phyloP scores from a whole-genome alignment of 1,140 invertebrate species.

The Drosophila funebris region DNA sequence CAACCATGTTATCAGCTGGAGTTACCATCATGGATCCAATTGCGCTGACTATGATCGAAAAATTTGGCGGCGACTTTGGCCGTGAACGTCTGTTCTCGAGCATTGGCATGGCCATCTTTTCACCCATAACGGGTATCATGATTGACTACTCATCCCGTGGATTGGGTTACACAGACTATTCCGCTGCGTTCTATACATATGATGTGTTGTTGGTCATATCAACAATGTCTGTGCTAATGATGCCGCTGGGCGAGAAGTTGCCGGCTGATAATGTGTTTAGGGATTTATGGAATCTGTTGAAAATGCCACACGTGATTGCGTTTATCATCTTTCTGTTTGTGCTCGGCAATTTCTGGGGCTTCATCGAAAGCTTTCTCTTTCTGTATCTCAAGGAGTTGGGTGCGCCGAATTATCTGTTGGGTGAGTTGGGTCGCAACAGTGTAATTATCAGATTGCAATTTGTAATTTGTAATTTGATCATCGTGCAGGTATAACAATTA shows the following conservation, averaged over 20 bases:
- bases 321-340: constrained; percentile 91
- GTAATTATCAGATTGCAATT: background rate
- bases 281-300: constrained; percentile 89
- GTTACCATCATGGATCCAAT: constrained; percentile 93
- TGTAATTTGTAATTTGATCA: background rate
- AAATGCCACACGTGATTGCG: constrained; percentile 89
- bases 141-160: constrained; percentile 88
- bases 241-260: constrained; percentile 89
- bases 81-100: constrained; percentile 91
- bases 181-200: constrained; percentile 90
- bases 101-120: constrained; percentile 91
- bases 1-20: constrained; percentile 89
- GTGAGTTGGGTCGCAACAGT: constrained; percentile 84
- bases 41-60: constrained; percentile 91
- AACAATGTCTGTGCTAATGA: constrained; percentile 88
- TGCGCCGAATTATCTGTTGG: constrained; percentile 91
- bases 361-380: constrained; percentile 93
- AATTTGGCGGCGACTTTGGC: constrained; percentile 91
- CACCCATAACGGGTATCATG: constrained; percentile 90
- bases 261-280: constrained; percentile 89
- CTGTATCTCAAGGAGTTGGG: constrained; percentile 92
- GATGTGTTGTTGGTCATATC: constrained; percentile 88
- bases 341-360: constrained; percentile 92
- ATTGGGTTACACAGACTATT: constrained; percentile 90
- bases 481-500: constrained; percentile 88